Conservation (phyloP, 1,140 invertebrate species). For the Thaumatotibia leucotreta region DNA sequence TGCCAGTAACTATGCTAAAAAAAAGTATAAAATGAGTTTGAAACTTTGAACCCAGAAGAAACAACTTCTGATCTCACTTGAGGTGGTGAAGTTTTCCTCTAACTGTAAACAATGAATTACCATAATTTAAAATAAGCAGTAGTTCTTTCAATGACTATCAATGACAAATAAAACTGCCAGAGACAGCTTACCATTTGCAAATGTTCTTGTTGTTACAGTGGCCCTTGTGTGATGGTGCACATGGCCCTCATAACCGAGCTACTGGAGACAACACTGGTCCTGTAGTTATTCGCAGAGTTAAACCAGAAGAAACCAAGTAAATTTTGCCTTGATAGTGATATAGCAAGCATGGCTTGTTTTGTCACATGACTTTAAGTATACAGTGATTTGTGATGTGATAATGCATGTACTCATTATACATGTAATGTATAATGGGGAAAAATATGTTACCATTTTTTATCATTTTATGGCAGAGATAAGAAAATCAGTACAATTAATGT, state of each 20-base stretch:
- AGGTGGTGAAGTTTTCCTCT: too few species aligned
- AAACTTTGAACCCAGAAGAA: too few species aligned
- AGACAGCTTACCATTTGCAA: too few species aligned
- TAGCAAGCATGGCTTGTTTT: not conserved
- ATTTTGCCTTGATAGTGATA: not conserved
- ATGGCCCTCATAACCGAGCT: slow-evolving; percentile 87
- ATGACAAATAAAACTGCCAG: too few species aligned
- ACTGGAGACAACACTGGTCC: slow-evolving; percentile 94
- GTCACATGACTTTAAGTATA: not conserved
- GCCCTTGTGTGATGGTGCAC: slow-evolving; percentile 94
- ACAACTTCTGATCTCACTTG: too few species aligned
- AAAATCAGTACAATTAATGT: not conserved
- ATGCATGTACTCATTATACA: not conserved
- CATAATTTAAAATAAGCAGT: too few species aligned
- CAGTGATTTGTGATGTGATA: not conserved
- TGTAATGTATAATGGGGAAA: not conserved
- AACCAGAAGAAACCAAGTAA: slow-evolving; percentile 19
- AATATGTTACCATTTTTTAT: not conserved
- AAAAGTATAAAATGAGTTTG: too few species aligned
- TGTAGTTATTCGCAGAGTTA: slow-evolving; percentile 76
- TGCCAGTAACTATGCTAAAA: too few species aligned
- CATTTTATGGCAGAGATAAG: not conserved
- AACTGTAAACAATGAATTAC: too few species aligned
- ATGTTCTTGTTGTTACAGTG: slow-evolving; percentile 81
- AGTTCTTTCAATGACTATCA: too few species aligned